Evolutionary conservation across 2,888 invertebrate genomes (phyloP).

Genomic region (Mesoligia furuncula): DNA sequence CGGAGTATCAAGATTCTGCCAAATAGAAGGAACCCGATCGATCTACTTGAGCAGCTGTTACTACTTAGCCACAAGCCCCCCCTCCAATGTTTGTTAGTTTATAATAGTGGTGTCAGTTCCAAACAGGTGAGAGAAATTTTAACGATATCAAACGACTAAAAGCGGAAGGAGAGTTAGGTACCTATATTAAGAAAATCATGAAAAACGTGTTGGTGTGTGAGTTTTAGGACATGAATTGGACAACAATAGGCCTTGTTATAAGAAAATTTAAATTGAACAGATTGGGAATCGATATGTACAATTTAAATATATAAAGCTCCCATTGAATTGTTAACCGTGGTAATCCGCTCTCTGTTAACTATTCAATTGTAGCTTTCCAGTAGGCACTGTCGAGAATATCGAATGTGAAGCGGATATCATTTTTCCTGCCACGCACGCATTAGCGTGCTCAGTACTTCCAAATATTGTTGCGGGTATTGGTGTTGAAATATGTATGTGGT

Average conservation of each 20-base stretch:
- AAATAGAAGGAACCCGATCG: neutral
- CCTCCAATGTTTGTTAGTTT: no score
- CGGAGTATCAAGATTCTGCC: no score
- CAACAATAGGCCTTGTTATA: neutral
- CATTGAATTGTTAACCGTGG: neutral
- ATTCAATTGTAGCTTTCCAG: conserved; percentile 75
- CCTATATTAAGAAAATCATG: neutral
- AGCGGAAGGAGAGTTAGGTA: no score
- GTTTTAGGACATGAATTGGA: neutral
- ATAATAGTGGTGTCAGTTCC: neutral
- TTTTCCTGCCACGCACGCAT: conserved; percentile 86
- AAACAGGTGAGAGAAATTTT: neutral
- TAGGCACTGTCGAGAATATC: conserved; percentile 73
- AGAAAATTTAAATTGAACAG: neutral
- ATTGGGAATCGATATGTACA: neutral
- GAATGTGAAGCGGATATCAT: conserved; percentile 77
- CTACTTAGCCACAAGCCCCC: no score
- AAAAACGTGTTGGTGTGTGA: neutral
- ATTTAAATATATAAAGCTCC: conserved; percentile 5
- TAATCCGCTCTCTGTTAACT: conserved; percentile 63
- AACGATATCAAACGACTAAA: neutral
- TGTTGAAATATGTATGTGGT: conserved; percentile 88
- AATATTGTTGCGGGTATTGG: conserved; percentile 85
- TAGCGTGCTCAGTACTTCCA: conserved; percentile 84
- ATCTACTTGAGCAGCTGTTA: neutral